These are phyloP conservation scores for Pelobates cultripes DNA, from an alignment of 2,797 vertebrate species.

Conservation along the genomic window DNA sequence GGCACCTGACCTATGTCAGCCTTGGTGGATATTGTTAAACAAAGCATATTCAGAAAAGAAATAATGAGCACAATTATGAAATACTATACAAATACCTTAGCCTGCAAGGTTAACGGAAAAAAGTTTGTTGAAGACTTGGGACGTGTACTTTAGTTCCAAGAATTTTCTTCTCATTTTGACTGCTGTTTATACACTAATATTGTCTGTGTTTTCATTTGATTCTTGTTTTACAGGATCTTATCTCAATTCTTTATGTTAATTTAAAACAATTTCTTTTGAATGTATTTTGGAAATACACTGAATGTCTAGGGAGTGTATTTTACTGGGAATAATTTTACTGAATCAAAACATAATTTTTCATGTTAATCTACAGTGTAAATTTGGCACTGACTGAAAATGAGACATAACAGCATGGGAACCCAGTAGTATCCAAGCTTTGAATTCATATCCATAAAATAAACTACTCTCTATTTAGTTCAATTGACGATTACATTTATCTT, in stretches of 20 bases:
- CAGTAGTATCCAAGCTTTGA: conserved; percentile 30
- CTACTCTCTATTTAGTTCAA: conserved; percentile 18
- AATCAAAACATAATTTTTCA: conserved; percentile 39
- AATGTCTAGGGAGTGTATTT: conserved; percentile 6
- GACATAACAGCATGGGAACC: conserved; percentile 18
- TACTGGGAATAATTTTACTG: conserved; percentile 13
- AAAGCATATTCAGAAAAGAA: too few species aligned
- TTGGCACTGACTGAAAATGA: conserved; percentile 33
- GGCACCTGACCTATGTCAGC: too few species aligned
- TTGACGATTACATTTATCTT: conserved; percentile 39
- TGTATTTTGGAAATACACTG: conserved; percentile 4
- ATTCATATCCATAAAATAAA: conserved; percentile 23
- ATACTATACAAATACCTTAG: too few species aligned
- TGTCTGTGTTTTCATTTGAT: neutral
- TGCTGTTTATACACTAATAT: neutral
- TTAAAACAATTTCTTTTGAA: conserved; percentile 7
- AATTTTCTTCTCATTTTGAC: neutral
- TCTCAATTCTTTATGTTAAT: conserved; percentile 9
- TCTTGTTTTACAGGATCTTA: neutral
- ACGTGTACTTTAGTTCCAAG: neutral
- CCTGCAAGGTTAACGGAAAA: too few species aligned
- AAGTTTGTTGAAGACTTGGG: too few species aligned
- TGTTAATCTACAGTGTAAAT: conserved; percentile 19
- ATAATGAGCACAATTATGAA: too few species aligned
- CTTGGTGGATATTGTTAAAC: too few species aligned